Percentiles rank a stretch among this genome's conserved stretches.
Conservation (phyloP, 2,113 vertebrate genomes). For the Todiramphus chloris region DNA sequence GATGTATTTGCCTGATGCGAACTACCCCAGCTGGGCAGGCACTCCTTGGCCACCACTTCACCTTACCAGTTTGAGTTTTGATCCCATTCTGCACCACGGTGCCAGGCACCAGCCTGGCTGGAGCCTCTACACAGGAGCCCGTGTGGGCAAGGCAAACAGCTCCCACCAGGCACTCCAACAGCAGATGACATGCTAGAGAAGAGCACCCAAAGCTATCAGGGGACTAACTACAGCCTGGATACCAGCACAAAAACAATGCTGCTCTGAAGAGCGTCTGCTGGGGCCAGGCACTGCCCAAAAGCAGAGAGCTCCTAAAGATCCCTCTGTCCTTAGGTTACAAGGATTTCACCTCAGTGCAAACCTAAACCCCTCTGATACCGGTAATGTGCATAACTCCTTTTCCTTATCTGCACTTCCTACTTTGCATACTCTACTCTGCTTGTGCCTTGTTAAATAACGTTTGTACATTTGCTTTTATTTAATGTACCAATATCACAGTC, state of each 20-base stretch:
- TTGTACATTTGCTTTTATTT: neutral
- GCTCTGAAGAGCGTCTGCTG: neutral
- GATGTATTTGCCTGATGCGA: rapidly evolving
- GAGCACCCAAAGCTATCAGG: rapidly evolving
- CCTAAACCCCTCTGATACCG: neutral
- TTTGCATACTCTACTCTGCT: neutral
- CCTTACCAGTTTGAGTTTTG: rapidly evolving
- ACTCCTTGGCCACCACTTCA: neutral
- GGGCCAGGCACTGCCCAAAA: neutral
- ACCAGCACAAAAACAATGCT: rapidly evolving
- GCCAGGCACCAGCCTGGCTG: neutral
- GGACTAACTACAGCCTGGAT: rapidly evolving
- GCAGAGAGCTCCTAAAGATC: neutral
- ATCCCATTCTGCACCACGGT: rapidly evolving
- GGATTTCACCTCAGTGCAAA: neutral
- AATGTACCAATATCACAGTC: neutral
- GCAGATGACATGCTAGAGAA: rapidly evolving
- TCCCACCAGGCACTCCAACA: rapidly evolving
- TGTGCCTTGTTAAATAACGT: neutral
- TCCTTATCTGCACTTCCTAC: neutral
- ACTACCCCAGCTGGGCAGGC: no score
- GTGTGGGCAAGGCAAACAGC: neutral
- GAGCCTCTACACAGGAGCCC: rapidly evolving
- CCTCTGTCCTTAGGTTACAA: neutral
- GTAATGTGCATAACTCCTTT: rapidly evolving